Conservation (phyloP, 2,888 invertebrate species). For the Sarcophaga subvicina region DNA sequence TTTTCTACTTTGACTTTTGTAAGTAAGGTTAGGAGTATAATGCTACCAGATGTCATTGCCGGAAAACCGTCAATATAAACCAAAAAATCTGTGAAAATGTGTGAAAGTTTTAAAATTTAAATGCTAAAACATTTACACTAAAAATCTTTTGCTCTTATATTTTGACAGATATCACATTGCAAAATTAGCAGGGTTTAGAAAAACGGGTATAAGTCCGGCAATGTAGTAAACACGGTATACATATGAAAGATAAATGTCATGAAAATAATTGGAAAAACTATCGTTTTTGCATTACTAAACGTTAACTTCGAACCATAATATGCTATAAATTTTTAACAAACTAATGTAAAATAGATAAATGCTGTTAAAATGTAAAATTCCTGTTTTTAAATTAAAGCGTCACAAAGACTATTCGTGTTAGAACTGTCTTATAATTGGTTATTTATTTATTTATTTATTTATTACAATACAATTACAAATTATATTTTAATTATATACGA, state of each 20-base stretch:
- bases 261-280: not conserved
- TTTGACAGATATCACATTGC: no score
- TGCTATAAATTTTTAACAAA: no score
- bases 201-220: not conserved
- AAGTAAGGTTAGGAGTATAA: conserved; percentile 56
- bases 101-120: not conserved
- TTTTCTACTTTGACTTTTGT: conserved; percentile 66
- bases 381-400: no score
- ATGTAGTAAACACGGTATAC: not conserved
- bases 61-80: not conserved
- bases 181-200: not conserved
- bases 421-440: no score
- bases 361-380: no score
- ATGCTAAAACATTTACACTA: no score
- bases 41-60: conserved; percentile 24
- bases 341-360: no score
- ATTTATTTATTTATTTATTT: no score
- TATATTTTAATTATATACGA: no score
- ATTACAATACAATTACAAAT: no score
- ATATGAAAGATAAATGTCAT: not conserved
- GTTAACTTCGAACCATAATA: not conserved
- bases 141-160: no score
- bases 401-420: no score
- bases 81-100: not conserved
- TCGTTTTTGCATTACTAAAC: not conserved